phyloP scores from a whole-genome alignment of 1,140 invertebrate genomes.

The Diuraphis noxia region DNA sequence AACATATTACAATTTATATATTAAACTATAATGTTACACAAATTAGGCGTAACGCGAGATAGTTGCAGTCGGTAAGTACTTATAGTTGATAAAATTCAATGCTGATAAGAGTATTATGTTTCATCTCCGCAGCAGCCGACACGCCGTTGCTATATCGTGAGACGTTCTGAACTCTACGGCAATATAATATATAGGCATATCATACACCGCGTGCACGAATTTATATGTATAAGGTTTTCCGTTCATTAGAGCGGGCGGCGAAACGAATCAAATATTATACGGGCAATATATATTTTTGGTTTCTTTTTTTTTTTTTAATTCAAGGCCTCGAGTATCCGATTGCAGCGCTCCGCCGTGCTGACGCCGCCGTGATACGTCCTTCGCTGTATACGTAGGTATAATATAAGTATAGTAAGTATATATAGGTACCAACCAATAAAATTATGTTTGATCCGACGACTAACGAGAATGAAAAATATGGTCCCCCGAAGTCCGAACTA shows the following conservation, averaged over 20 bases:
- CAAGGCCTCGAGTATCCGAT: slow-evolving; percentile 9
- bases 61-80: background rate
- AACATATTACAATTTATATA: background rate
- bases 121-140: background rate
- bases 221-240: background rate
- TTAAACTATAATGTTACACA: background rate
- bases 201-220: background rate
- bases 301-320: slow-evolving; percentile 24
- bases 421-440: background rate
- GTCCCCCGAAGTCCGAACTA: background rate
- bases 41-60: slow-evolving; percentile 6
- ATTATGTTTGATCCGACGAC: background rate
- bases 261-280: slow-evolving; percentile 38
- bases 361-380: background rate
- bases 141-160: background rate
- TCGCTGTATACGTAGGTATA: background rate
- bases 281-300: slow-evolving; percentile 8
- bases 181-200: background rate
- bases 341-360: background rate
- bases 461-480: background rate
- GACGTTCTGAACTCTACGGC: background rate
- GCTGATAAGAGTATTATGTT: slow-evolving; percentile 10
- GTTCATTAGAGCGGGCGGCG: slow-evolving; percentile 28
- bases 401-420: background rate
- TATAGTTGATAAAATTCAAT: slow-evolving; percentile 3